Evolutionary conservation across 2,113 vertebrate genomes (phyloP), one percentile per base, ranked within the genome.

Genomic region (Oxyura jamaicensis): DNA sequence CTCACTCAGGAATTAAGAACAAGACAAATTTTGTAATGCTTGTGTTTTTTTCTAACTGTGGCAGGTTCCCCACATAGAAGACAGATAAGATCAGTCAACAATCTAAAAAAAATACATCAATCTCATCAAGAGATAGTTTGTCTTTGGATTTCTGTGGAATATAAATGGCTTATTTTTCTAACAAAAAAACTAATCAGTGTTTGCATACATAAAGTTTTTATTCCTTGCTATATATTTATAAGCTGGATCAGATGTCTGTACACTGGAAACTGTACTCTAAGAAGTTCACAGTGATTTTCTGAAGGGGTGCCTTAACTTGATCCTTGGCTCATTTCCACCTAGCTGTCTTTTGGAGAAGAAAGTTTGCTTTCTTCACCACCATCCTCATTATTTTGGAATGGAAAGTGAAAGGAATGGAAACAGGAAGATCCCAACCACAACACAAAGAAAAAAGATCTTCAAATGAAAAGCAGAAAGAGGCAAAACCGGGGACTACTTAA

Each of bases 381-480:
- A 92, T 84, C 76, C 88, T 80, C 25, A 59, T 88, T 93, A 80
- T 74, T 74, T 3, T 78, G 67, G 85, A 85, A 69, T 50, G 42
- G 68, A 91, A 96, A 96, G 93, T n/a, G 63, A 89, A 93, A 22
- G 9, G 4, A 72, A 63, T 76, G 62, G 77, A 89, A 95, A 81
- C 39, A 52, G 94, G 53, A 97, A 85, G 56, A 90, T 76, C 75
- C 46, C 75, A 96, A 80, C 55, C 85, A 91, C 90, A 90, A 89
- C 52, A 72, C 52, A 71, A 29, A 90, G 16, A 26, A 73, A 78
- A 46, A 62, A 58, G 44, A 65, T 69, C 59, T 94, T 85, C 71
- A 95, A 93, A 93, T n/a, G 67, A 92, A 71, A 89, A 95, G 63
- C 91, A 97, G 74, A 92, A 84, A 83, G 63, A 33, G 53, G 33